These are phyloP conservation scores for Stichodactyla mertensii DNA, from an alignment of 64 coral and sea anemone genomes.

Conservation along the genomic window DNA sequence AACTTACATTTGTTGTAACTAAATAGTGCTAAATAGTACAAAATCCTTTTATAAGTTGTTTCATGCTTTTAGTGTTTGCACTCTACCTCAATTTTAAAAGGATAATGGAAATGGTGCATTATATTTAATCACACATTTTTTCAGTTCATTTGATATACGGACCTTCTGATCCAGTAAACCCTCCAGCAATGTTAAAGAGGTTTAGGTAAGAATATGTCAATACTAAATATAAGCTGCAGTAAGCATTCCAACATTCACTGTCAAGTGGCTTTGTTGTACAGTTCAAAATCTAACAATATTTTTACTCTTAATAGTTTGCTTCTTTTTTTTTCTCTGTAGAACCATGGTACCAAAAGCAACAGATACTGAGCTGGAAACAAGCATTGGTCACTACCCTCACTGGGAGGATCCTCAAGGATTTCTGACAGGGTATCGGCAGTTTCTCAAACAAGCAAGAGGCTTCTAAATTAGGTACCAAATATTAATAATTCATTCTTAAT, in stretches of 20 bases:
- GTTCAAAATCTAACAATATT: no score
- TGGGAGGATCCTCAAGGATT: slow-evolving; percentile 87
- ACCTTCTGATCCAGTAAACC: slow-evolving; percentile 75
- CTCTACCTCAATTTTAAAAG: no score
- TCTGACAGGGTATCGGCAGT: slow-evolving; percentile 47
- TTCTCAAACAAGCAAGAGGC: slow-evolving; percentile 25
- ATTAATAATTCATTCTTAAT: no score
- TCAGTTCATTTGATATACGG: slow-evolving; percentile 89
- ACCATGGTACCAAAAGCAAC: slow-evolving; percentile 68
- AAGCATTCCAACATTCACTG: no score
- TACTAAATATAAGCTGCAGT: no score
- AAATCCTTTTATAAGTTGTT: no score
- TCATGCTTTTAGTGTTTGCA: no score
- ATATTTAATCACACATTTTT: neutral
- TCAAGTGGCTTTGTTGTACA: no score
- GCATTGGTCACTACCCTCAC: slow-evolving; percentile 89
- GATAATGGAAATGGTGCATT: no score
- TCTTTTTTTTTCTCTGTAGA: slow-evolving; percentile 10
- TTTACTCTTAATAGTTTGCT: no score
- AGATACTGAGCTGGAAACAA: slow-evolving; percentile 26
- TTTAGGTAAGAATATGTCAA: slow-evolving; percentile 51
- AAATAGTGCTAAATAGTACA: no score
- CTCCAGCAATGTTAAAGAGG: slow-evolving; percentile 64
- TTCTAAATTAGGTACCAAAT: neutral
- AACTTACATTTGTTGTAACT: no score